Evolutionary conservation across 2,888 invertebrate species (phyloP).

Genomic region (Embidobia sp.): DNA sequence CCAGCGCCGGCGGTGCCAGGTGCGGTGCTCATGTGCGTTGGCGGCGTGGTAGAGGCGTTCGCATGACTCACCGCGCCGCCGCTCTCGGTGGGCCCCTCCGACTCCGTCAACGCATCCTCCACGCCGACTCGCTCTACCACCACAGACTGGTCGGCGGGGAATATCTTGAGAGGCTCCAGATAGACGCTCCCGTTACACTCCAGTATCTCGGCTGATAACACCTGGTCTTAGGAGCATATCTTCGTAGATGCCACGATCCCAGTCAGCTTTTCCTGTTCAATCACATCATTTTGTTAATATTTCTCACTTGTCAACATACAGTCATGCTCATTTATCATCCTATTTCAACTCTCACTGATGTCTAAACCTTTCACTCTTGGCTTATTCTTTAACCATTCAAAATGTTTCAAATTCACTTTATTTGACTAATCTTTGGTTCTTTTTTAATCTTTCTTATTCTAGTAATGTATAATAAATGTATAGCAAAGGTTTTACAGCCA

Average conservation of each 20-base stretch:
- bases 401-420: too few relatives aligned
- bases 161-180: constrained; percentile 80
- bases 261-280: background rate
- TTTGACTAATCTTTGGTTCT: too few relatives aligned
- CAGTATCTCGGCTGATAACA: constrained; percentile 62
- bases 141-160: constrained; percentile 80
- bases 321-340: too few relatives aligned
- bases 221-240: constrained; percentile 31
- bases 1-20: constrained; percentile 80
- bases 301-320: too few relatives aligned
- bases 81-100: constrained; percentile 72
- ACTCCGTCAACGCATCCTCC: constrained; percentile 78
- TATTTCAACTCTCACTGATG: too few relatives aligned
- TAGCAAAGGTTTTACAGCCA: too few relatives aligned
- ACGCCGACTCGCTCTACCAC: constrained; percentile 78
- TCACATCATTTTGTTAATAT: too few relatives aligned
- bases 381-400: too few relatives aligned
- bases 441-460: too few relatives aligned
- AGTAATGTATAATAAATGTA: too few relatives aligned
- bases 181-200: constrained; percentile 80
- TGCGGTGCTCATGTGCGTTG: constrained; percentile 80
- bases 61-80: constrained; percentile 71
- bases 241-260: constrained; percentile 5
- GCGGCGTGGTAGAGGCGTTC: constrained; percentile 75
- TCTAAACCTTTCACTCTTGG: too few relatives aligned